phyloP scores from a whole-genome alignment of 35 echinoderm and acorn worm species.

The Chiridota heheva region DNA sequence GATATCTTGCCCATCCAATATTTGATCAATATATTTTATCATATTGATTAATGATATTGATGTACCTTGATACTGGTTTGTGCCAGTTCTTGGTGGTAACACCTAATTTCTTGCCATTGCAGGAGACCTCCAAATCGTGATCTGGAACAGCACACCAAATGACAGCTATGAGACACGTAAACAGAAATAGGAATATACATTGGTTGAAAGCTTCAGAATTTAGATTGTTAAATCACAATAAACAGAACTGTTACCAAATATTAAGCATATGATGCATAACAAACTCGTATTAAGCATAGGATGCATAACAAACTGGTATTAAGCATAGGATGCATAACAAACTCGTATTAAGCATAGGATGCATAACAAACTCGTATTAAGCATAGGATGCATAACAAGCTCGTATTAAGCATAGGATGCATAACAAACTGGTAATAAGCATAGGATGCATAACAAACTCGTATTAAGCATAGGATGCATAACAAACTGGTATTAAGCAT shows the following conservation, averaged over 20 bases:
- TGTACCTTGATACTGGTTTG: conserved; percentile 68
- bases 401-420: too few species aligned
- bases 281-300: not conserved
- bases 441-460: too few species aligned
- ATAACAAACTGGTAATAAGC: too few species aligned
- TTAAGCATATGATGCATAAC: not conserved
- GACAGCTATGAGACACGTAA: conserved; percentile 55
- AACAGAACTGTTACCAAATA: not conserved
- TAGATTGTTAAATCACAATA: not conserved
- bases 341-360: not conserved
- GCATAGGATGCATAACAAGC: too few species aligned
- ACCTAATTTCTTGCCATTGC: conserved; percentile 79
- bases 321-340: not conserved
- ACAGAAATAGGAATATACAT: not conserved
- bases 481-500: too few species aligned
- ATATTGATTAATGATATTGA: too few species aligned
- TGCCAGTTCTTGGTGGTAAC: conserved; percentile 64
- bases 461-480: too few species aligned
- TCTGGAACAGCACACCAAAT: conserved; percentile 65
- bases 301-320: not conserved
- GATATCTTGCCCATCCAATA: too few species aligned
- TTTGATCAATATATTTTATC: too few species aligned
- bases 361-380: too few species aligned
- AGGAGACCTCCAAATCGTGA: conserved; percentile 66
- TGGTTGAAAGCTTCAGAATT: not conserved